phyloP scores from a whole-genome alignment of 1,140 invertebrate species.

The Euura saliciscinereae region DNA sequence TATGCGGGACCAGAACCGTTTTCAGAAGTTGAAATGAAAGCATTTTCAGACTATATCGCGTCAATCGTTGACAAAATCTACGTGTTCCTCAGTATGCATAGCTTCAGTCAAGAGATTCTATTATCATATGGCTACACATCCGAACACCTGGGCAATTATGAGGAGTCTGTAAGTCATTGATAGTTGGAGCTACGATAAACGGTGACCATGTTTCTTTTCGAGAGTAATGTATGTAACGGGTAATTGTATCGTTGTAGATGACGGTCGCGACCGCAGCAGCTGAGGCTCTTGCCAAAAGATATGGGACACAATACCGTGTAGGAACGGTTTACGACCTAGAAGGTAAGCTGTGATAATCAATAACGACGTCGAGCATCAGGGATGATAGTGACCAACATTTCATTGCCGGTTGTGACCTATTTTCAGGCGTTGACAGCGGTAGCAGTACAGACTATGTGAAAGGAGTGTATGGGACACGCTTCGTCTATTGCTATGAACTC shows the following conservation, averaged over 20 bases:
- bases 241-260: neutral
- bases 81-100: conserved; percentile 65
- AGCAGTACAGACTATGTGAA: neutral
- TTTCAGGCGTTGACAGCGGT: neutral
- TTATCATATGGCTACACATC: conserved; percentile 61
- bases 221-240: too few species aligned
- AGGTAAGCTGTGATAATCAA: conserved; percentile 37
- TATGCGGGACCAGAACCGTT: conserved; percentile 69
- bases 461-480: neutral
- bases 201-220: too few species aligned
- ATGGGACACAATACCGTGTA: conserved; percentile 65
- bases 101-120: conserved; percentile 66
- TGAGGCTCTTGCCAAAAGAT: conserved; percentile 58
- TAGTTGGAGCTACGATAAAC: too few species aligned
- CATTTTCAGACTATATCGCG: conserved; percentile 59
- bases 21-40: conserved; percentile 70
- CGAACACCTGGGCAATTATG: conserved; percentile 60
- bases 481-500: neutral
- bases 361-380: too few species aligned
- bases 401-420: neutral
- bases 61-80: conserved; percentile 50
- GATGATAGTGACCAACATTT: neutral
- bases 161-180: conserved; percentile 56
- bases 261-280: conserved; percentile 36
- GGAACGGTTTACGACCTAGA: conserved; percentile 55